phyloP scores from a whole-genome alignment of 2,113 vertebrate species.

The Copsychus sechellarum region DNA sequence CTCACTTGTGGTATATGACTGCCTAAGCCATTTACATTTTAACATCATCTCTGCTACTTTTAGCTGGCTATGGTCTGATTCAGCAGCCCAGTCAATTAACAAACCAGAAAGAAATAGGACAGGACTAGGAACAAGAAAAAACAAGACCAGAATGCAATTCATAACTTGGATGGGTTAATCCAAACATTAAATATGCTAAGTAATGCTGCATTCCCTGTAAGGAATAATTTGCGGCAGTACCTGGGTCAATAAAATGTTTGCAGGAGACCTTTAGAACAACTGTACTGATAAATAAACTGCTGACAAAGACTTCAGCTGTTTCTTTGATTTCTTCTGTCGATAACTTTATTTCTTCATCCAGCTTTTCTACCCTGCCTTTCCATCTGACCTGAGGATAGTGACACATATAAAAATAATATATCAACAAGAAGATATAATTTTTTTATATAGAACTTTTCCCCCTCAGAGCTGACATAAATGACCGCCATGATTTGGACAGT shows the following conservation, averaged over 20 bases:
- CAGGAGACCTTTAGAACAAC: not conserved
- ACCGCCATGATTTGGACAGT: not conserved
- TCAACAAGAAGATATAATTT: not conserved
- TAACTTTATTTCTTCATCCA: not conserved
- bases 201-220: not conserved
- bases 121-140: not conserved
- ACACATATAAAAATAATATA: not conserved
- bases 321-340: not conserved
- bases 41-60: not conserved
- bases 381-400: not conserved
- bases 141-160: not conserved
- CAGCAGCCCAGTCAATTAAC: not conserved
- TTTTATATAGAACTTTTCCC: not conserved
- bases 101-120: not conserved
- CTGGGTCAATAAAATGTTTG: not conserved
- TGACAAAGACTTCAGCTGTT: not conserved
- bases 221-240: not conserved
- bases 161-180: not conserved
- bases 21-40: not conserved
- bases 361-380: not conserved
- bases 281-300: not conserved
- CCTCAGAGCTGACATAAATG: not conserved
- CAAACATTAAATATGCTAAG: not conserved
- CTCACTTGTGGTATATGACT: not conserved
- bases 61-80: not conserved